Percentiles rank a stretch among this genome's conserved stretches.
Conservation (phyloP, 1,140 invertebrate species). For the Scaptodrosophila lebanonensis region DNA sequence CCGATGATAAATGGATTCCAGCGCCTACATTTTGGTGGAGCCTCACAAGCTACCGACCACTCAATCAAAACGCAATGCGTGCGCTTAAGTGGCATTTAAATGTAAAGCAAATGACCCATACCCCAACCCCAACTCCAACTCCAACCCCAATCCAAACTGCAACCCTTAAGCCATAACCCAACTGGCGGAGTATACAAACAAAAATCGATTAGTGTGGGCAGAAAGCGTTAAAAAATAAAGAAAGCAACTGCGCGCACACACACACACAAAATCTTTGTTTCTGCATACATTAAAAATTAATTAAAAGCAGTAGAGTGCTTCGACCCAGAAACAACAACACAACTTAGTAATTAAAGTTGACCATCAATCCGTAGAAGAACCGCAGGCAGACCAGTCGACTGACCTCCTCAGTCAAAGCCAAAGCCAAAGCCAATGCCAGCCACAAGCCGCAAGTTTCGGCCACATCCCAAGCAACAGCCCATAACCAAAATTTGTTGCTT, state of each 20-base stretch:
- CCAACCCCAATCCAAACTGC: too few relatives aligned
- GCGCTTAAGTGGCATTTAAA: constrained; percentile 39
- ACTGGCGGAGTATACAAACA: constrained; percentile 15
- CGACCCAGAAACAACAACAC: constrained; percentile 29
- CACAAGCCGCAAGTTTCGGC: too few relatives aligned
- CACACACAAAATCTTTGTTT: constrained; percentile 14
- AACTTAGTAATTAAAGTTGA: constrained; percentile 65
- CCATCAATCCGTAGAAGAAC: constrained; percentile 40
- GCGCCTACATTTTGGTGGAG: not conserved
- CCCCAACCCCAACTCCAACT: too few relatives aligned
- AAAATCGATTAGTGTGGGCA: constrained; percentile 61
- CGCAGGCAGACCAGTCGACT: not conserved
- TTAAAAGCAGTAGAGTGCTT: constrained; percentile 48
- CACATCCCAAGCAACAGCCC: not conserved
- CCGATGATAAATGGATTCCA: constrained; percentile 56
- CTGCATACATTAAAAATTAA: constrained; percentile 67
- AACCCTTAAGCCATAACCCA: too few relatives aligned
- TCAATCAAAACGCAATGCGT: constrained; percentile 29
- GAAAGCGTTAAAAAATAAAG: constrained; percentile 23
- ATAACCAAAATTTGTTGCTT: not conserved
- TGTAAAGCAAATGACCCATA: too few relatives aligned
- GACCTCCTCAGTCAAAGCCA: constrained; percentile 19
- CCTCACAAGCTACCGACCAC: constrained; percentile 20
- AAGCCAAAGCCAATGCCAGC: too few relatives aligned
- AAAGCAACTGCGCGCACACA: constrained; percentile 11